phyloP scores from a whole-genome alignment of 2,888 invertebrate species.

The Sarcophaga variegata region DNA sequence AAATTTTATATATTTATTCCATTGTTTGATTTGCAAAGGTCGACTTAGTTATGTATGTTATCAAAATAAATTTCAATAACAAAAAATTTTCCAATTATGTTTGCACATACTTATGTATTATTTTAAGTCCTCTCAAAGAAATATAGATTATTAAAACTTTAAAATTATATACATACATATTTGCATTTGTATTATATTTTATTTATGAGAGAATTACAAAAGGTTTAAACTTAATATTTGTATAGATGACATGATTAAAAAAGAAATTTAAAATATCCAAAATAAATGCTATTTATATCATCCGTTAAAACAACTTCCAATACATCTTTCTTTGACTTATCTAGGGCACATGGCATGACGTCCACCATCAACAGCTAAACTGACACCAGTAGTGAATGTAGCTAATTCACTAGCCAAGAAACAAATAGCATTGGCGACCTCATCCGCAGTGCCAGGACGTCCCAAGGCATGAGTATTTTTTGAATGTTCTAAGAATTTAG shows the following conservation, averaged over 20 bases:
- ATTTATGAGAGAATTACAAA: too few relatives aligned
- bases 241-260: not conserved
- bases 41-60: too few relatives aligned
- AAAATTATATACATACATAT: too few relatives aligned
- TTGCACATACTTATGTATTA: too few relatives aligned
- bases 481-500: constrained; percentile 90
- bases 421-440: constrained; percentile 93
- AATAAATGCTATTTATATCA: constrained; percentile 49
- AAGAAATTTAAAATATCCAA: constrained; percentile 4
- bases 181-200: too few relatives aligned
- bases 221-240: too few relatives aligned
- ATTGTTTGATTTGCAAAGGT: too few relatives aligned
- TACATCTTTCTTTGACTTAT: constrained; percentile 74
- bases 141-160: too few relatives aligned
- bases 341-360: constrained; percentile 86
- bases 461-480: constrained; percentile 95
- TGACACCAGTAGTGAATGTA: constrained; percentile 88
- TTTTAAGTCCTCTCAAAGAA: too few relatives aligned
- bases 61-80: too few relatives aligned
- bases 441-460: constrained; percentile 90
- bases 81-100: too few relatives aligned
- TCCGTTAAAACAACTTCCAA: not conserved
- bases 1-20: too few relatives aligned
- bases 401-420: constrained; percentile 91
- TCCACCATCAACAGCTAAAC: constrained; percentile 87